These are phyloP conservation scores for Sphaerophoria taeniata DNA, from an alignment of 2,888 invertebrate species.

Conservation along the genomic window DNA sequence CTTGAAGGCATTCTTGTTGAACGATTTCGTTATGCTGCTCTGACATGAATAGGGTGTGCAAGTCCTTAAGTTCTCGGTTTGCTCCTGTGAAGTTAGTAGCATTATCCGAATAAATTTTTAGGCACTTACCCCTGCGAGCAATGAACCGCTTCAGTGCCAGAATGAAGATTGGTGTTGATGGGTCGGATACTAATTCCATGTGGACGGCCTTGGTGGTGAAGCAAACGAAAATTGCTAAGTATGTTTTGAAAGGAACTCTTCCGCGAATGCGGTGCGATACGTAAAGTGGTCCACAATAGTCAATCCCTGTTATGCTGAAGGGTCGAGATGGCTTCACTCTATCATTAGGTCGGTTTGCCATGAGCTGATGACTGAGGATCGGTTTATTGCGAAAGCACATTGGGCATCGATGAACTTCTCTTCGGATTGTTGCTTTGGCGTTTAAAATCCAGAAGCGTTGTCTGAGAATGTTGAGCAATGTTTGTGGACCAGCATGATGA, in stretches of 20 bases:
- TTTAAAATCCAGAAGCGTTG: too few relatives aligned
- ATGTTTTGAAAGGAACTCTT: conserved; percentile 13
- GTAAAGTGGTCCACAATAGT: conserved; percentile 41
- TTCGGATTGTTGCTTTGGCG: conserved; percentile 12
- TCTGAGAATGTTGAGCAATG: too few relatives aligned
- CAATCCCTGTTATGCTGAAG: conserved; percentile 15
- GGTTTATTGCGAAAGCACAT: conserved; percentile 43
- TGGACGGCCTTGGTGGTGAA: conserved; percentile 42
- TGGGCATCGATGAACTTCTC: conserved; percentile 17
- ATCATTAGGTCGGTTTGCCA: conserved; percentile 14
- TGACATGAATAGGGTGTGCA: background rate
- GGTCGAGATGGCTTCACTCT: conserved; percentile 9
- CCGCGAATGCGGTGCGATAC: conserved; percentile 14
- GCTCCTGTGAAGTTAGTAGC: conserved; percentile 17
- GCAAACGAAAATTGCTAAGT: conserved; percentile 32
- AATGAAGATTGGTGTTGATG: conserved; percentile 19
- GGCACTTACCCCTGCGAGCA: conserved; percentile 16
- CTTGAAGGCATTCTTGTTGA: conserved; percentile 13
- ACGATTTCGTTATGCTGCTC: conserved; percentile 23
- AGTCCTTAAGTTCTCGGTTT: conserved; percentile 1
- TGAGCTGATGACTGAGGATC: conserved; percentile 6
- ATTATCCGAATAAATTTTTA: conserved; percentile 26
- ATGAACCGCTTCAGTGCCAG: conserved; percentile 23
- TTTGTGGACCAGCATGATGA: too few relatives aligned
- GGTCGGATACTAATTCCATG: background rate